Base-by-base conservation (phyloP, 2,888 invertebrate species). In the Ethmia dodecea region DNA sequence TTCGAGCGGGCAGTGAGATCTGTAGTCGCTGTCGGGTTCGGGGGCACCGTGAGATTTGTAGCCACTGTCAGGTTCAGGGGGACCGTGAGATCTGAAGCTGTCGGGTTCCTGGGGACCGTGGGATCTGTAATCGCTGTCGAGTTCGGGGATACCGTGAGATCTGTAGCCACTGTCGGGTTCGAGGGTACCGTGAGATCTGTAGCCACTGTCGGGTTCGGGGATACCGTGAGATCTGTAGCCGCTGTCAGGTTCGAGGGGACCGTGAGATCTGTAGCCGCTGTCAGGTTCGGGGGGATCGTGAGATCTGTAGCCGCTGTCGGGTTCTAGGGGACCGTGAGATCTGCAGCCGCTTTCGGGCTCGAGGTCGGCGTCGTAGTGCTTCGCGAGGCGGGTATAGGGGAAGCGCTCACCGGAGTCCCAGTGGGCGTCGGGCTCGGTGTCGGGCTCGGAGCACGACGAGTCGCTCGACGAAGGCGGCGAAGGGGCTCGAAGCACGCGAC, bases 401-500 rank as follows among this genome's bases (percentile, higher is more conserved):
- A 28, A 28, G 20, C 37, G 86, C 92, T 92, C 89, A 92, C 93
- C 93, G 66, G 92, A 92, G 86, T 93, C 93, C 92, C 92, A 93
- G 71, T 89, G 89, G 58, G 88, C 90, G 55, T 79, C 77, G 49
- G 69, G 61, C 60, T 75, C 69, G 44, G 66, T 55, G 72, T 80
- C 76, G 47, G 68, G 63, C 63, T 69, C 75, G 62, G 72, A 65
- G 66, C 65, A 61, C 36, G 68, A 62, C 38, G 74, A 72, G 33
- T 69, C 55, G 31, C 70, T 55, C 14, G 70, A 67, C 38, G 70
- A 64, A 43, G 62, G 58, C 33, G 60, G 57, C 28, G 61, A 47
- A 26, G 61, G 48, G 36, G 56, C 46, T 42, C 56, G 31, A 11
- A 14, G 54, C 31, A 54, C 28, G 55, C 51, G 49, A 47, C 43